Base-by-base conservation (phyloP, 1,140 invertebrate species). In the Euglossa dilemma region DNA sequence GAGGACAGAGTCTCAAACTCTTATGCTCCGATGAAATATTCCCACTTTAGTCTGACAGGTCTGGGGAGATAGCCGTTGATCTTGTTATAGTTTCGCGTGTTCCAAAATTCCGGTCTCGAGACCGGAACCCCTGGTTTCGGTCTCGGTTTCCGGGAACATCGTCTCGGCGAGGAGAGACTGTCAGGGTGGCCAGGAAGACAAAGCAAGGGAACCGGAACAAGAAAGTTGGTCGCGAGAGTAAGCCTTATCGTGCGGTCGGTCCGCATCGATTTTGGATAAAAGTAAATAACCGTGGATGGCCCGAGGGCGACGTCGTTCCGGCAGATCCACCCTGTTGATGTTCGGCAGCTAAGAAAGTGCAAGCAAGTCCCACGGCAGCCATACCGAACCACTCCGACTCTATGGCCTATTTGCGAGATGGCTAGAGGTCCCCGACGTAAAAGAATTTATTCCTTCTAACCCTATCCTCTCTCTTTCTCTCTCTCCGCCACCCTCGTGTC, bases 401-500 rank as follows among this genome's bases (percentile, higher is more conserved):
- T 82, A 87, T 88, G 83, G 86, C 63, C 86, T 88, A 86, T 89
- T 89, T 89, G 84, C 36, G 87, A 77, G 76, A 89, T 81, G 84
- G 86, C 66, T 66, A 52, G 50, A 56, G 71, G 56, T 64, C 61
- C 63, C 52, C 54, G 76, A 83, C 75, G 36, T 67, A 73, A 71
- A 66, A 80, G 79, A 88, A 88, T 88, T 88, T 88, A 88, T 88
- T 71, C 74, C 47, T 63, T 52, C 64, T 43, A 72, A 78, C 61
- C 76, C 80, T 80, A 25, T 73, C 57, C 57, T 36, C 11, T 50
- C 61, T 56, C 50, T 8, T 52, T 28, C 28, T 59, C n/a, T n/a
- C n/a, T n/a, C 45, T 4, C 25, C 25, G 28, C 72, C 20, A 59
- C 23, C 11, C 7, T 59, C 28, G 61, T 75, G 78, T 77, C 73